phyloP scores from a whole-genome alignment of 2,888 invertebrate genomes.

The Acleris holmiana region DNA sequence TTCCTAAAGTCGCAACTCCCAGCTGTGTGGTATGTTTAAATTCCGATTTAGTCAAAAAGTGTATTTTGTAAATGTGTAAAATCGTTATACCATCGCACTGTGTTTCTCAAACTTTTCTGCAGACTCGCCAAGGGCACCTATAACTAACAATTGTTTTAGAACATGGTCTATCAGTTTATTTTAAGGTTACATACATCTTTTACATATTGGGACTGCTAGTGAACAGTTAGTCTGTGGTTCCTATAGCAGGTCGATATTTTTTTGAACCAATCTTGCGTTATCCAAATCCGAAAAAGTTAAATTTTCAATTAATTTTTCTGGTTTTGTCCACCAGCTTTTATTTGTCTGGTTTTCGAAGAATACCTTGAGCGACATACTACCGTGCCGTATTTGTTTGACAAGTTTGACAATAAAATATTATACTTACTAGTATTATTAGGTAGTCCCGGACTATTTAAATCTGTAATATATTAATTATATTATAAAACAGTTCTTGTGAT shows the following conservation, averaged over 20 bases:
- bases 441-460: conserved; percentile 61
- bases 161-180: too few species aligned
- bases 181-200: too few species aligned
- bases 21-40: background rate
- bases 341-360: background rate
- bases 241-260: too few species aligned
- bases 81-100: background rate
- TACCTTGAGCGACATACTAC: conserved; percentile 15
- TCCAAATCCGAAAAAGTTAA: background rate
- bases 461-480: conserved; percentile 61
- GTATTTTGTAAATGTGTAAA: background rate
- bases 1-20: conserved; percentile 25
- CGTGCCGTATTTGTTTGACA: conserved; percentile 64
- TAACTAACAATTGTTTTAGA: too few species aligned
- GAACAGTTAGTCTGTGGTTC: too few species aligned
- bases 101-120: too few species aligned
- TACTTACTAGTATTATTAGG: conserved; percentile 74
- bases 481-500: conserved; percentile 72
- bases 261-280: too few species aligned
- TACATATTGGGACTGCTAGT: too few species aligned
- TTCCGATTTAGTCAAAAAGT: background rate
- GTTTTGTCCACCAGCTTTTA: conserved; percentile 1
- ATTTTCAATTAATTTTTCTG: background rate
- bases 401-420: conserved; percentile 78
- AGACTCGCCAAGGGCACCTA: too few species aligned